phyloP scores from a whole-genome alignment of 2,797 vertebrate species.

The Gymnodraco acuticeps region DNA sequence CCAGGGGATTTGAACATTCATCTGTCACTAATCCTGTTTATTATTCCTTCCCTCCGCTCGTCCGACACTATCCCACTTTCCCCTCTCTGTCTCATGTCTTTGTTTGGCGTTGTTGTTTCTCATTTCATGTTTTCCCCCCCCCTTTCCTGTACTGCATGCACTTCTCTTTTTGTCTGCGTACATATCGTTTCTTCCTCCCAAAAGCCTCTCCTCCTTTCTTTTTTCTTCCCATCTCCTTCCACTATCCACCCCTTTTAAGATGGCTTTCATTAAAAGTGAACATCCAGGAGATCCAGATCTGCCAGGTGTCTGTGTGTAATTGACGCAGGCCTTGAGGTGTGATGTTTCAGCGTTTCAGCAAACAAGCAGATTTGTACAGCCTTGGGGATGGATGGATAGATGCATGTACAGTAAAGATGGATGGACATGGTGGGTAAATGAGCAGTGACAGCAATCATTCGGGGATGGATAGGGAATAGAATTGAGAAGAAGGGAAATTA shows the following conservation, averaged over 20 bases:
- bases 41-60: constrained; percentile 44
- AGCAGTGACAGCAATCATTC: constrained; percentile 25
- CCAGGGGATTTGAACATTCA: constrained; percentile 49
- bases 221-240: neutral
- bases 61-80: constrained; percentile 16
- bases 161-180: constrained; percentile 47
- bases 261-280: constrained; percentile 54
- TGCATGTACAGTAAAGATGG: constrained; percentile 14
- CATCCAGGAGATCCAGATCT: constrained; percentile 54
- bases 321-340: constrained; percentile 38
- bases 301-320: constrained; percentile 54
- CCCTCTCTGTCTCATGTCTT: constrained; percentile 22
- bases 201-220: constrained; percentile 24
- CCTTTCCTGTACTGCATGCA: constrained; percentile 9
- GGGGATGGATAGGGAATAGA: constrained; percentile 23
- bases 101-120: constrained; percentile 27
- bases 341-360: constrained; percentile 52
- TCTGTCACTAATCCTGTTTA: constrained; percentile 58
- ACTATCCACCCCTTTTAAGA: neutral
- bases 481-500: constrained; percentile 1
- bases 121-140: neutral
- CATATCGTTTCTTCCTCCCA: constrained; percentile 22
- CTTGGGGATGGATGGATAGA: constrained; percentile 35
- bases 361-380: constrained; percentile 50
- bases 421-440: constrained; percentile 14